phyloP scores from a whole-genome alignment of 2,113 vertebrate species.

The Toxotes chatareus region DNA sequence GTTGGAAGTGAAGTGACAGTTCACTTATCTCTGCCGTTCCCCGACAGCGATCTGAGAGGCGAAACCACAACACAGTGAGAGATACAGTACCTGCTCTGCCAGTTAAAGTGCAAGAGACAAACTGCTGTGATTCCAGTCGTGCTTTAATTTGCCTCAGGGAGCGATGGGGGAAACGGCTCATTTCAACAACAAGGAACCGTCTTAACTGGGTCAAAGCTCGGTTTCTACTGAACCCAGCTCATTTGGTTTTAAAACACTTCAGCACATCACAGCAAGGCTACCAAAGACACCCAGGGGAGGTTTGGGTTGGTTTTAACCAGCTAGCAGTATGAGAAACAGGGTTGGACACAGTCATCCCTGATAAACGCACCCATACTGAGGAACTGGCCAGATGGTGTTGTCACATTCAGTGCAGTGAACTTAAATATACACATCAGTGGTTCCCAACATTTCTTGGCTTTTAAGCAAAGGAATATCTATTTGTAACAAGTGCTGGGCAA shows the following conservation, averaged over 20 bases:
- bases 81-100: constrained; percentile 46
- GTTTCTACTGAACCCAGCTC: constrained; percentile 10
- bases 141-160: constrained; percentile 46
- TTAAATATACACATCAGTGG: neutral
- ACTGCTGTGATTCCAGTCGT: constrained; percentile 38
- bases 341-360: neutral
- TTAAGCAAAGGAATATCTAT: too few species aligned
- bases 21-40: constrained; percentile 9
- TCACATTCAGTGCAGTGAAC: neutral
- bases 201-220: constrained; percentile 45
- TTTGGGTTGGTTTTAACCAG: constrained; percentile 21
- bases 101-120: constrained; percentile 53
- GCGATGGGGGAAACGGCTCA: constrained; percentile 7
- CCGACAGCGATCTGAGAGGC: constrained; percentile 5
- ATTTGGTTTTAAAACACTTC: constrained; percentile 33
- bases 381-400: neutral
- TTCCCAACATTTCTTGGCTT: neutral
- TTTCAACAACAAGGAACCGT: constrained; percentile 42
- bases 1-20: constrained; percentile 8
- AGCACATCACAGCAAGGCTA: constrained; percentile 31
- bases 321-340: neutral
- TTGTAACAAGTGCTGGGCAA: too few species aligned
- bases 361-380: neutral
- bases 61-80: constrained; percentile 4
- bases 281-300: constrained; percentile 38